Evolutionary conservation across 2,113 vertebrate genomes (phyloP), one percentile per base, ranked within the genome.

Genomic region (Marcusenius ussheri): DNA sequence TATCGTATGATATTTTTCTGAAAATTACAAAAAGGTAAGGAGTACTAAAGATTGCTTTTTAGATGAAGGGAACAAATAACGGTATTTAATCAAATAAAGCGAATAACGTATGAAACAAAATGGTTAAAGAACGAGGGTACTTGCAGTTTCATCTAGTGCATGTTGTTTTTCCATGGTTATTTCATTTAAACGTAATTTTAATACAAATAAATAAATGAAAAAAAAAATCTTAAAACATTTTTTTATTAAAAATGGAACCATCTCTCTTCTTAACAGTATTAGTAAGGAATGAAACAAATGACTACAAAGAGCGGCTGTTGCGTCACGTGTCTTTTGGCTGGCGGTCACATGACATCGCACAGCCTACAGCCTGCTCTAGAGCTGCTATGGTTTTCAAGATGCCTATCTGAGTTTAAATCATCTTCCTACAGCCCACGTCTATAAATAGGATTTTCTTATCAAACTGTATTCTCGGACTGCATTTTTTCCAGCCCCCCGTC

Each of bases 361-460:
- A 6, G 42, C 56, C 21, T 51, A 47, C 88, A 46, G 83, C 39
- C 35, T 49, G 45, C 7, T 35, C 19, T 50, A 39, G 35, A 88
- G 85, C 31, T 56, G 17, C 89, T 62, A 27, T 51, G 86, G 51
- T 70, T 90, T 56, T 49, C 56, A 83, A 87, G 49, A 90, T 92
- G 90, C 77, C 87, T 83, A 88, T 90, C 80, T 56, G 49, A 45
- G 31, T 83, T 88, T 85, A 88, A 86, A 77, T 56, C 46, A 87
- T 88, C 80, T 58, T 50, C 83, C 42, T 47, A 47, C 19, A 88
- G 56, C 87, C 91, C 83, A 27, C 84, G 5, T 84, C 80, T 89
- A 90, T 90, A 90, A 92, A 90, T 90, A 90, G 56, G 49, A 86
- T 27, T 88, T 66, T 88, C 87, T 90, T 88, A 62, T 87, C 87